Evolutionary conservation across 1,140 invertebrate species (phyloP).

Genomic region (Reticulitermes speratus): DNA sequence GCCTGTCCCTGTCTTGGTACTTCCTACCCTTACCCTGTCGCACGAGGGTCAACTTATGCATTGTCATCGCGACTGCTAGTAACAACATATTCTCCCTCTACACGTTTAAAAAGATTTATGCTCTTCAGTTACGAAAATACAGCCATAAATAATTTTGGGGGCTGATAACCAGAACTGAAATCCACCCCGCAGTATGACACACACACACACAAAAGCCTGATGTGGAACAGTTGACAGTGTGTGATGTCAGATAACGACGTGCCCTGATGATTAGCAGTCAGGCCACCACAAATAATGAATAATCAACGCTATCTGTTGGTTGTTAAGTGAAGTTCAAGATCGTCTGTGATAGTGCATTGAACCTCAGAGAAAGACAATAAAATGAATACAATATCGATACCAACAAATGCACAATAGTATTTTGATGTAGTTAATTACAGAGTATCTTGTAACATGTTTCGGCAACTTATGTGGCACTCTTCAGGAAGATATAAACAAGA

Average conservation of each 20-base stretch:
- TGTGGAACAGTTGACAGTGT: background rate
- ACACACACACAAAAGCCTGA: background rate
- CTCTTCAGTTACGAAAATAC: background rate
- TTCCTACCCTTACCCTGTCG: background rate
- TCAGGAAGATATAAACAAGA: too few species aligned
- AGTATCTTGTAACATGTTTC: too few species aligned
- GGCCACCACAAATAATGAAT: background rate
- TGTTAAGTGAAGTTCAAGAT: too few species aligned
- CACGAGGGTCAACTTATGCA: background rate
- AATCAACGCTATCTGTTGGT: background rate
- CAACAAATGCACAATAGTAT: too few species aligned
- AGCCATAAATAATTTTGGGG: background rate
- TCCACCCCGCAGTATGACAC: background rate
- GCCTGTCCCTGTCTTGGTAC: background rate
- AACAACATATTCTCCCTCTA: background rate
- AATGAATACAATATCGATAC: too few species aligned
- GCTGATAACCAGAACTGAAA: background rate
- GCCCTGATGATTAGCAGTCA: background rate
- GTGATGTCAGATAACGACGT: background rate
- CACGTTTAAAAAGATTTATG: background rate
- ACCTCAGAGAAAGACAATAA: too few species aligned
- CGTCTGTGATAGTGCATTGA: too few species aligned
- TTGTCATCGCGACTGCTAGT: background rate
- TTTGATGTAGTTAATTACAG: too few species aligned
- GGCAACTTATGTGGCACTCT: too few species aligned